phyloP scores from a whole-genome alignment of 2,888 invertebrate species.

The Teinopalpus imperialis region DNA sequence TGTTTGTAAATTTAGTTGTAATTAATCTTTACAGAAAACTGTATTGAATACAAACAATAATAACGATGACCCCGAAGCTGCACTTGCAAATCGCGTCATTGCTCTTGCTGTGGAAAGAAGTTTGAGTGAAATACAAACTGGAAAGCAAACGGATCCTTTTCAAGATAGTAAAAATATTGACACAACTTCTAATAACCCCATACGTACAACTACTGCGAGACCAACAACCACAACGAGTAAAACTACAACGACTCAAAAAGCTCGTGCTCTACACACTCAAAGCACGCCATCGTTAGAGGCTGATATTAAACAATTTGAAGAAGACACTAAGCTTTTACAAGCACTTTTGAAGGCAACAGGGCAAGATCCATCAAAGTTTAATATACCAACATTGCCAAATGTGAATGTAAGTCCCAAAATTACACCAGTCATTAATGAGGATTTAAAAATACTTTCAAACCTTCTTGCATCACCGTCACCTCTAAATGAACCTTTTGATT shows the following conservation, averaged over 20 bases:
- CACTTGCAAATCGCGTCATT: slow-evolving; percentile 78
- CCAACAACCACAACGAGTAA: slow-evolving; percentile 41
- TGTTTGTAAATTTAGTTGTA: slow-evolving; percentile 1
- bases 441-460: slow-evolving; percentile 60
- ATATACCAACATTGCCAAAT: slow-evolving; percentile 62
- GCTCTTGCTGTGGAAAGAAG: slow-evolving; percentile 79
- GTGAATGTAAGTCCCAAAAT: slow-evolving; percentile 52
- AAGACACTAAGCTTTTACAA: slow-evolving; percentile 73
- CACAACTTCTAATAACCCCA: slow-evolving; percentile 35
- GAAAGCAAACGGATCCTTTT: slow-evolving; percentile 36
- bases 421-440: slow-evolving; percentile 44
- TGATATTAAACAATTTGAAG: slow-evolving; percentile 73
- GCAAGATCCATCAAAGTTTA: slow-evolving; percentile 71
- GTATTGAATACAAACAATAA: slow-evolving; percentile 63
- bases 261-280: slow-evolving; percentile 40
- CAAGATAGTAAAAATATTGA: slow-evolving; percentile 39
- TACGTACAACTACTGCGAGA: slow-evolving; percentile 48
- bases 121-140: slow-evolving; percentile 67
- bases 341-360: slow-evolving; percentile 72
- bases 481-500: slow-evolving; percentile 60
- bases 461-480: slow-evolving; percentile 64
- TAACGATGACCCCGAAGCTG: slow-evolving; percentile 67
- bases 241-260: slow-evolving; percentile 38
- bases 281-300: slow-evolving; percentile 65
- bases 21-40: slow-evolving; percentile 58